Conservation (phyloP, 2,888 invertebrate species). For the Conchocele bisecta region DNA sequence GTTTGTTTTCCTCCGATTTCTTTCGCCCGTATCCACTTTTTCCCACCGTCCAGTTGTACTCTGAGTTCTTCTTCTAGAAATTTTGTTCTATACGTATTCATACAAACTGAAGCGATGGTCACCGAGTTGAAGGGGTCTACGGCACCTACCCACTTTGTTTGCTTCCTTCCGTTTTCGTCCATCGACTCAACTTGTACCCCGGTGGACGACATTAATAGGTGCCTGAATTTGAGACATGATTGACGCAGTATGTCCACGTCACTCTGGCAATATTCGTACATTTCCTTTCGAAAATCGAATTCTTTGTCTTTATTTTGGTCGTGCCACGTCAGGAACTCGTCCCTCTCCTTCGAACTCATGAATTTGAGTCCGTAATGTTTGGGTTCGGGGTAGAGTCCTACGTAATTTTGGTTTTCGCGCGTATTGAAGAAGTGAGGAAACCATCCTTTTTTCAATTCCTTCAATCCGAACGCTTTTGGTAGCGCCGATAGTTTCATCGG, state of each 20-base stretch:
- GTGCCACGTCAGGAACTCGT: slow-evolving; percentile 17
- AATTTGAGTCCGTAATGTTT: slow-evolving; percentile 38
- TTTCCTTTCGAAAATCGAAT: slow-evolving; percentile 58
- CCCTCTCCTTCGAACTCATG: slow-evolving; percentile 25
- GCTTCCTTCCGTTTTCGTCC: too few relatives aligned
- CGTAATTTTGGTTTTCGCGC: slow-evolving; percentile 45
- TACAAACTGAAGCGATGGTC: slow-evolving; percentile 47
- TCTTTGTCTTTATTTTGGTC: slow-evolving; percentile 1
- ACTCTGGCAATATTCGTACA: slow-evolving; percentile 50
- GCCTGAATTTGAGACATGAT: slow-evolving; percentile 14
- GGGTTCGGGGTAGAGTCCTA: slow-evolving; percentile 43
- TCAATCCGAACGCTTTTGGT: slow-evolving; percentile 47
- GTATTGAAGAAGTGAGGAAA: slow-evolving; percentile 56
- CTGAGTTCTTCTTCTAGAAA: slow-evolving; percentile 40
- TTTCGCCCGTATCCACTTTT: slow-evolving; percentile 26
- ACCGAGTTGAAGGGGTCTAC: slow-evolving; percentile 26
- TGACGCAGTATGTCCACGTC: slow-evolving; percentile 51
- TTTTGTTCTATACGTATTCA: slow-evolving; percentile 33
- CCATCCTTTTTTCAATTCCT: slow-evolving; percentile 50
- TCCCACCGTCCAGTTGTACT: slow-evolving; percentile 18
- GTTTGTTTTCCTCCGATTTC: slow-evolving; percentile 4
- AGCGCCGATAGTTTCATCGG: slow-evolving; percentile 43
- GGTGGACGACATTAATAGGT: slow-evolving; percentile 24
- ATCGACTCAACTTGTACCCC: neutral
- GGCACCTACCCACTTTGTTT: slow-evolving; percentile 4